Conservation (phyloP, 2,113 vertebrate species). For the Boleophthalmus pectinirostris region DNA sequence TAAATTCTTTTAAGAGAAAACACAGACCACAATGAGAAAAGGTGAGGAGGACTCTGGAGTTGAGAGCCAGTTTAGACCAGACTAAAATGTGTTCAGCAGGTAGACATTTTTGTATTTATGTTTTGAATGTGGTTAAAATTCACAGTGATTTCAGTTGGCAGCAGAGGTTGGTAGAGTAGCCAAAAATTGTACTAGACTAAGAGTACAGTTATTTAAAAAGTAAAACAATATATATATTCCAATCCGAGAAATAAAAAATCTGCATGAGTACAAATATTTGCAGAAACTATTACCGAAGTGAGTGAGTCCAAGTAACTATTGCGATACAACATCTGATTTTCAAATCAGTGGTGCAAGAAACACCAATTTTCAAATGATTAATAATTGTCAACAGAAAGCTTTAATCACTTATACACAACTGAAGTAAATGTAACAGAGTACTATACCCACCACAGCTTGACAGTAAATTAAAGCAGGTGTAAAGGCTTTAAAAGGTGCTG, state of each 20-base stretch:
- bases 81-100: constrained; percentile 32
- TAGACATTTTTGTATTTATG: background rate
- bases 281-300: too few species aligned
- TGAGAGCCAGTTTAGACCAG: background rate
- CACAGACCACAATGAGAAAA: constrained; percentile 20
- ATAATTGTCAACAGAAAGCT: too few species aligned
- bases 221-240: too few species aligned
- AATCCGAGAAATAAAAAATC: too few species aligned
- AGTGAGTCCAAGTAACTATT: too few species aligned
- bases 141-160: constrained; percentile 59
- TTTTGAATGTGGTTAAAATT: constrained; percentile 37
- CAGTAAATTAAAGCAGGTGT: constrained; percentile 39
- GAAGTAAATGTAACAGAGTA: background rate
- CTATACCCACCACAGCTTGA: constrained; percentile 19
- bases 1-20: constrained; percentile 27
- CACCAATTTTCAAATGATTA: background rate
- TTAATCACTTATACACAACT: background rate
- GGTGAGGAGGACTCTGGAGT: constrained; percentile 62
- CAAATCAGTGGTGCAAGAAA: background rate
- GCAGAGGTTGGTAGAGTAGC: background rate
- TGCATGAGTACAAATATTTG: too few species aligned
- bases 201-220: background rate
- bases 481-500: background rate
- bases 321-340: too few species aligned
- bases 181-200: background rate